These are phyloP conservation scores for Drosophila leontia DNA, from an alignment of 1,140 invertebrate genomes.

Conservation along the genomic window DNA sequence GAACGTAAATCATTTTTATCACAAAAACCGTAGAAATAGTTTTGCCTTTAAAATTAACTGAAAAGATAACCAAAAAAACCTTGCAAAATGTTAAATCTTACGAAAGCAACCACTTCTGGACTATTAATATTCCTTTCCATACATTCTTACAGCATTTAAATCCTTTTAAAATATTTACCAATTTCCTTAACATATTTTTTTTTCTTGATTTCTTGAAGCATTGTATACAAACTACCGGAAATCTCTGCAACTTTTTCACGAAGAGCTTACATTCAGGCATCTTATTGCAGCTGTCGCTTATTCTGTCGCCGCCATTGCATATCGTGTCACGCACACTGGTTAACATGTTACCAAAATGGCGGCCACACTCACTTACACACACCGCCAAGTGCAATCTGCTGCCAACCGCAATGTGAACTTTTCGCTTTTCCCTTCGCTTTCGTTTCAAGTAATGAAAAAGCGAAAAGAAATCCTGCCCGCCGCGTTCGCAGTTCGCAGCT, in stretches of 20 bases:
- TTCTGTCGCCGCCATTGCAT: slow-evolving; percentile 49
- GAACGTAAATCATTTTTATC: too few species aligned
- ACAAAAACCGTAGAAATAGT: too few species aligned
- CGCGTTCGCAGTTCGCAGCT: slow-evolving; percentile 52
- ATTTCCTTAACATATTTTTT: too few species aligned
- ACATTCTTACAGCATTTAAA: neutral
- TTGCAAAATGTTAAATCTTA: too few species aligned
- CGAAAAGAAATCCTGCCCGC: slow-evolving; percentile 51
- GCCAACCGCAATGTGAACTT: slow-evolving; percentile 68
- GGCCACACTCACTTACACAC: slow-evolving; percentile 31
- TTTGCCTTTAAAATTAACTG: too few species aligned
- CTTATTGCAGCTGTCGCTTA: slow-evolving; percentile 27
- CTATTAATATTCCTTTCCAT: too few species aligned
- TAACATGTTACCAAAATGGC: slow-evolving; percentile 62
- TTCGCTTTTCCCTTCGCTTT: slow-evolving; percentile 38
- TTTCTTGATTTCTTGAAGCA: neutral
- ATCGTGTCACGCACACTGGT: slow-evolving; percentile 65
- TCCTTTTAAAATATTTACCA: neutral
- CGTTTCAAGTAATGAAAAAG: slow-evolving; percentile 39
- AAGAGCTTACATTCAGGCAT: neutral
- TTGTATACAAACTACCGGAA: neutral
- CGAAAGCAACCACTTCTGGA: too few species aligned
- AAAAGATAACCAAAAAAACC: too few species aligned
- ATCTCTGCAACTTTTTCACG: neutral
- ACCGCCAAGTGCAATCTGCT: slow-evolving; percentile 49